Conservation (phyloP, 1,140 invertebrate genomes). For the Ceratitis capitata region DNA sequence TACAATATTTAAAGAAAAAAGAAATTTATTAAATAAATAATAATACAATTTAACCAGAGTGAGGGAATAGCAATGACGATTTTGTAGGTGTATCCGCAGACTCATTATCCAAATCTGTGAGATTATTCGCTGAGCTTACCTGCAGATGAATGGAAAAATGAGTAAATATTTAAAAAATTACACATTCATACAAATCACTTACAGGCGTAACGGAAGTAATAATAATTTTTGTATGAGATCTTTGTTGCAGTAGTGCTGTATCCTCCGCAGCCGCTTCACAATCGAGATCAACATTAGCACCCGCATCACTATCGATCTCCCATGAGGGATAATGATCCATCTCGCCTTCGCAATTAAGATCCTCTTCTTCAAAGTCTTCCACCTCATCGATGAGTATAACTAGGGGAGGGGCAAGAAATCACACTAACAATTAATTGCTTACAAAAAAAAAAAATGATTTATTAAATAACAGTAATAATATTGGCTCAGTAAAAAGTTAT, state of each 20-base stretch:
- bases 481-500: too few species aligned
- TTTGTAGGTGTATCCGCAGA: constrained; percentile 46
- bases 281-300: constrained; percentile 66
- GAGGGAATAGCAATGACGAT: constrained; percentile 58
- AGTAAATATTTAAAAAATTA: not conserved
- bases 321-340: constrained; percentile 64
- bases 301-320: constrained; percentile 65
- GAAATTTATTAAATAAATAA: too few species aligned
- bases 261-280: constrained; percentile 69
- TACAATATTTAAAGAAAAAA: too few species aligned
- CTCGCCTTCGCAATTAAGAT: constrained; percentile 64
- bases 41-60: constrained; percentile 51
- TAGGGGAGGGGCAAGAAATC: constrained; percentile 47
- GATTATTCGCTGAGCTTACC: constrained; percentile 64
- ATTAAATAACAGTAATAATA: too few species aligned
- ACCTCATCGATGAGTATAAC: constrained; percentile 69
- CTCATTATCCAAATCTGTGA: constrained; percentile 64
- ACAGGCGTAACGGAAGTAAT: constrained; percentile 67
- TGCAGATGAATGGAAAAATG: constrained; percentile 9
- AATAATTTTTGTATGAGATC: constrained; percentile 65
- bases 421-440: not conserved
- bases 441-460: not conserved
- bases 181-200: constrained; percentile 39
- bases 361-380: constrained; percentile 66
- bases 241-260: constrained; percentile 68